These are phyloP conservation scores for Pseudanteris insignis DNA, from an alignment of 2,888 invertebrate genomes.

Conservation along the genomic window DNA sequence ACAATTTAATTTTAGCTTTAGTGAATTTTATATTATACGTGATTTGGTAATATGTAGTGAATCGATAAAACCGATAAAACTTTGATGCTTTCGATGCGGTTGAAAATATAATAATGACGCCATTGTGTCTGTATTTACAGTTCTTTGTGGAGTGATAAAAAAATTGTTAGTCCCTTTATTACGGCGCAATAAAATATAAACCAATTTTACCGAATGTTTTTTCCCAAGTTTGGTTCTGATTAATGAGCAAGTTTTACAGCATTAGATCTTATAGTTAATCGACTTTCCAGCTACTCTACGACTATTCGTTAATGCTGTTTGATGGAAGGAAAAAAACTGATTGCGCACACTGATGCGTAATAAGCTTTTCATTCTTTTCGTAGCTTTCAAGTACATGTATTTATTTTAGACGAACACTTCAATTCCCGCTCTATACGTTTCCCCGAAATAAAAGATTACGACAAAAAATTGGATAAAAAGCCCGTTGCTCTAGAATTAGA, in stretches of 20 bases:
- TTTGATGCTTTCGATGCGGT: too few species aligned
- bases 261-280: constrained; percentile 17
- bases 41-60: too few species aligned
- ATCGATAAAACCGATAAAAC: too few species aligned
- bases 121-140: too few species aligned
- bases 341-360: constrained; percentile 33
- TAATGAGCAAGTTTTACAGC: constrained; percentile 6
- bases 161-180: too few species aligned
- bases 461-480: neutral
- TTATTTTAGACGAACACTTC: constrained; percentile 18
- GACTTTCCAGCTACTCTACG: constrained; percentile 16
- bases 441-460: constrained; percentile 10
- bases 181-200: too few species aligned
- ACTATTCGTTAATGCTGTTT: constrained; percentile 15
- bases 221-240: neutral
- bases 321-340: constrained; percentile 27
- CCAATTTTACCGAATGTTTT: too few species aligned
- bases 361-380: constrained; percentile 23
- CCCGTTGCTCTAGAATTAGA: neutral
- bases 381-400: constrained; percentile 13
- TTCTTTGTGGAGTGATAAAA: too few species aligned
- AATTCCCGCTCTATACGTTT: constrained; percentile 13
- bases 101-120: too few species aligned
- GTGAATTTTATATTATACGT: too few species aligned
- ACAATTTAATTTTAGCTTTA: too few species aligned